A percentile compares a stretch with the other conserved stretches of the same genome.
Evolutionary conservation across 2,888 invertebrate species (phyloP).

Genomic region (Nomada fabriciana): DNA sequence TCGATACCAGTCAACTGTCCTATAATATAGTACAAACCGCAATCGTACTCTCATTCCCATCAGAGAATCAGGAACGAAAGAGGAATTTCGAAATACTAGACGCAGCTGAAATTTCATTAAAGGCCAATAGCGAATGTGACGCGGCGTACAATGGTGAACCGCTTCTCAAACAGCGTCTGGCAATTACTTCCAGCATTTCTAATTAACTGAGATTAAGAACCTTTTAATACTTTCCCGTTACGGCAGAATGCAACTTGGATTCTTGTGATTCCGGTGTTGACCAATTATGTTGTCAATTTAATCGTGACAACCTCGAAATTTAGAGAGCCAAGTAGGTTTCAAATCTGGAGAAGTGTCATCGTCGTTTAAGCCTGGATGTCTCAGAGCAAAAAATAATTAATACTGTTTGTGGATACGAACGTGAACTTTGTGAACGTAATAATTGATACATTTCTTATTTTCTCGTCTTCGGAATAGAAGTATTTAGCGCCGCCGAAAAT

Average conservation of each 20-base stretch:
- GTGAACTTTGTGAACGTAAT: no score
- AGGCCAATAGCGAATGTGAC: constrained; percentile 40
- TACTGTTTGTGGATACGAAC: not conserved
- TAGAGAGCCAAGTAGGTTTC: constrained; percentile 37
- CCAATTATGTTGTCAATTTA: constrained; percentile 44
- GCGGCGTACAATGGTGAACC: constrained; percentile 58
- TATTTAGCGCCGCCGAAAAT: no score
- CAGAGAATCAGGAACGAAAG: no score
- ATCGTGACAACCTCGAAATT: constrained; percentile 25
- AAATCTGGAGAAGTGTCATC: constrained; percentile 19
- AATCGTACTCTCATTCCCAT: constrained; percentile 56
- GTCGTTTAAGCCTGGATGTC: not conserved
- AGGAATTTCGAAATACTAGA: not conserved
- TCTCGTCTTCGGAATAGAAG: no score
- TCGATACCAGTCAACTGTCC: constrained; percentile 6
- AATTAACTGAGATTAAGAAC: constrained; percentile 62
- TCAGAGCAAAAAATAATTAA: not conserved
- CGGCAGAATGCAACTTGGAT: constrained; percentile 48
- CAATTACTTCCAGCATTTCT: constrained; percentile 53
- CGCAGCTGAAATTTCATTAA: constrained; percentile 40
- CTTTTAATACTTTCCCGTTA: constrained; percentile 28
- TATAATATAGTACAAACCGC: not conserved
- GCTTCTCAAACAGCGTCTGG: constrained; percentile 32
- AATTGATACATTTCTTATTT: no score
- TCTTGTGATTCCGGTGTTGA: constrained; percentile 36